Conservation (phyloP, 2,797 vertebrate genomes). For the Melanotaenia trifasciata region DNA sequence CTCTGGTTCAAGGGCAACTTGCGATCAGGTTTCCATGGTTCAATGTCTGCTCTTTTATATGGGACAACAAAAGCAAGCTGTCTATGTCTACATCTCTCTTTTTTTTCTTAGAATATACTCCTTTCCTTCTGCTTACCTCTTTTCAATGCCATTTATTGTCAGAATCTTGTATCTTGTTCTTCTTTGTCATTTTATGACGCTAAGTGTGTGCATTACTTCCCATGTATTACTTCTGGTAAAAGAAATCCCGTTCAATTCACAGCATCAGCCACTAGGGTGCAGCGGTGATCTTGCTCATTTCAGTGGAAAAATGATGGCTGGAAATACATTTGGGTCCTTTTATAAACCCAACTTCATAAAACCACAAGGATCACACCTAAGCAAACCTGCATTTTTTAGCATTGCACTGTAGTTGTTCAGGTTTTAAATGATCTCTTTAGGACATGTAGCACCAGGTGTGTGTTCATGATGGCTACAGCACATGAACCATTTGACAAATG, state of each 20-base stretch:
- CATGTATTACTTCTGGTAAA: neutral
- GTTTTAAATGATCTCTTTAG: neutral
- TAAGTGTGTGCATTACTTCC: neutral
- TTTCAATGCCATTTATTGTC: neutral
- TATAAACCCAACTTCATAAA: conserved; percentile 13
- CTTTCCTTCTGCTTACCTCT: conserved; percentile 10
- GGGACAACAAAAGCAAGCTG: conserved; percentile 64
- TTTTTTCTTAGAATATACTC: conserved; percentile 14
- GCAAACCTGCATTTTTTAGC: neutral
- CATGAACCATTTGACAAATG: too few relatives aligned
- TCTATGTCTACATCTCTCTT: conserved; percentile 55
- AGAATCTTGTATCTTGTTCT: neutral
- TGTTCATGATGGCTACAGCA: too few relatives aligned
- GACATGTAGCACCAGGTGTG: too few relatives aligned
- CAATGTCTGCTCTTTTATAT: conserved; percentile 76
- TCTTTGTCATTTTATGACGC: neutral
- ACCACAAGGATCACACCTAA: conserved; percentile 5
- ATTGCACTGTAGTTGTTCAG: neutral
- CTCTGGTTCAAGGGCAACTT: conserved; percentile 55
- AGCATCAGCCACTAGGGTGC: conserved; percentile 56
- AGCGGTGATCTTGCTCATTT: conserved; percentile 36
- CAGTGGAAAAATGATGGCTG: conserved; percentile 28
- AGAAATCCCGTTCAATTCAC: conserved; percentile 21
- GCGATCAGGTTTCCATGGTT: conserved; percentile 72
- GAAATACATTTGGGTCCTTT: conserved; percentile 7